These are phyloP conservation scores for Plebejus melissa DNA, from an alignment of 2,888 invertebrate genomes.

Conservation along the genomic window DNA sequence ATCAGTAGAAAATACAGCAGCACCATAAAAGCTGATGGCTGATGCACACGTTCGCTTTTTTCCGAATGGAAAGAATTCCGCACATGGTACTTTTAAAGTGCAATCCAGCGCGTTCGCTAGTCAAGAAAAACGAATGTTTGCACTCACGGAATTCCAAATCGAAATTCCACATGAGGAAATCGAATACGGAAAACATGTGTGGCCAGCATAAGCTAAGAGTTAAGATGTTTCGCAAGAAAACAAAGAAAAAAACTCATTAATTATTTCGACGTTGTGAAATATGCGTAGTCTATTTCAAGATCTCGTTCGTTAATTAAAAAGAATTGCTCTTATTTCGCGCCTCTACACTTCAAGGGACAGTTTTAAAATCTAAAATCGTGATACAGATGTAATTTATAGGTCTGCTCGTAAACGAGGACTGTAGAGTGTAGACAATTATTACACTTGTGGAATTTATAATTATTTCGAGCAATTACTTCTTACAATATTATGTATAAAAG, in stretches of 20 bases:
- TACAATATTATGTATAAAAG: too few relatives aligned
- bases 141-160: too few relatives aligned
- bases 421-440: not conserved
- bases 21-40: too few relatives aligned
- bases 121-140: too few relatives aligned
- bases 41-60: too few relatives aligned
- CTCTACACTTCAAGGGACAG: conserved; percentile 62
- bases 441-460: conserved; percentile 11
- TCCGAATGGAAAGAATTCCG: too few relatives aligned
- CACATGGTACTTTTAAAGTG: too few relatives aligned
- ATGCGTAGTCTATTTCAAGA: conserved; percentile 64
- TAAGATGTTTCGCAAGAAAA: conserved; percentile 46
- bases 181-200: too few relatives aligned
- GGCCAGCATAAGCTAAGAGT: not conserved
- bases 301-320: conserved; percentile 74
- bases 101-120: too few relatives aligned
- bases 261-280: conserved; percentile 67
- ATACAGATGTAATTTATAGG: not conserved
- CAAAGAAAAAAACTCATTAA: conserved; percentile 71
- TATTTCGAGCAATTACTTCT: not conserved
- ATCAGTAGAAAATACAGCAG: too few relatives aligned
- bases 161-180: too few relatives aligned
- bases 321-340: conserved; percentile 78
- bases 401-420: not conserved
- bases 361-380: conserved; percentile 48